Evolutionary conservation across 2,113 vertebrate genomes (phyloP).

Genomic region (Rhinolophus ferrumequinum): DNA sequence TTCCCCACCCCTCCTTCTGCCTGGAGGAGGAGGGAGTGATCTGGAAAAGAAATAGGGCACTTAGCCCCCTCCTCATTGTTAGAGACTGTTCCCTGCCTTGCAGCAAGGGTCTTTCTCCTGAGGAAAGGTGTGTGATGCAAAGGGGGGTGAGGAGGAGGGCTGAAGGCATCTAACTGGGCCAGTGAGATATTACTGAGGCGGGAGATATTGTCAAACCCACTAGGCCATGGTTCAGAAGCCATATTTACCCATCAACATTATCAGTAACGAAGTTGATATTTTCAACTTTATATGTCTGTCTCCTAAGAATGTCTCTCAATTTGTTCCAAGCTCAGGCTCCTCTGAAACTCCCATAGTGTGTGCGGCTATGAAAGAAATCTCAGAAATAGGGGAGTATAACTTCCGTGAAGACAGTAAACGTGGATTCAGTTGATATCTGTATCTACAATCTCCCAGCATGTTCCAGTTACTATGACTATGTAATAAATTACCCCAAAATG

Average conservation of each 20-base stretch:
- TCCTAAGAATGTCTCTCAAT: not conserved
- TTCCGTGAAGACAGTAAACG: not conserved
- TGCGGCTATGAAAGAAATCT: not conserved
- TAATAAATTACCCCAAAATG: not conserved
- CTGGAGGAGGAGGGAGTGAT: not conserved
- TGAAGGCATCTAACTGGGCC: not conserved
- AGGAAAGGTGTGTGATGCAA: not conserved
- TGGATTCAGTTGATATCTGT: not conserved
- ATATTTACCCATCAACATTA: not conserved
- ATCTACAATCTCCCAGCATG: not conserved
- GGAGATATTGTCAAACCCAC: not conserved
- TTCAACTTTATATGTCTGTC: not conserved
- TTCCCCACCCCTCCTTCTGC: not conserved
- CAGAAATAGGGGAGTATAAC: not conserved
- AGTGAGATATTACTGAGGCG: not conserved
- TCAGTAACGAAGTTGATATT: not conserved
- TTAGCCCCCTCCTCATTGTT: not conserved
- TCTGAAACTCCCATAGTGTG: not conserved
- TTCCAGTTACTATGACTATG: not conserved
- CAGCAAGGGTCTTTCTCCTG: not conserved
- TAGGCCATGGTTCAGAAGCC: not conserved
- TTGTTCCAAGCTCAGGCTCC: not conserved
- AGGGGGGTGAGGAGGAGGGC: too few species aligned
- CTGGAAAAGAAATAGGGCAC: not conserved
- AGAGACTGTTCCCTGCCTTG: not conserved